phyloP scores from a whole-genome alignment of 1,140 invertebrate genomes.

The Drosophila bocqueti region DNA sequence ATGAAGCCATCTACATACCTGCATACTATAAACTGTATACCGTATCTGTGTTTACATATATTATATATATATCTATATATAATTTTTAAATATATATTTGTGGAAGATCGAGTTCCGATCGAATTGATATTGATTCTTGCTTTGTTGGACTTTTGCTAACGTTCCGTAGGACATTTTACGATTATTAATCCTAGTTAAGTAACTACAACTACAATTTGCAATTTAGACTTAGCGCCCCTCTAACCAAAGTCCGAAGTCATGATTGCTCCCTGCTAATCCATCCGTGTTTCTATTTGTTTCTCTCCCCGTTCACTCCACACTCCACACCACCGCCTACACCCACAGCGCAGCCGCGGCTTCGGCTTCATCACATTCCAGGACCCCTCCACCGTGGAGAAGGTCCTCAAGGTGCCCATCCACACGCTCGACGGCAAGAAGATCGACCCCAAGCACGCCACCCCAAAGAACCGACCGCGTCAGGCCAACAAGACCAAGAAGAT shows the following conservation, averaged over 20 bases:
- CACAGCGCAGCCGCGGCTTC: slow-evolving; percentile 96
- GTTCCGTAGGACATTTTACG: slow-evolving; percentile 76
- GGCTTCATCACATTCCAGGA: slow-evolving; percentile 97
- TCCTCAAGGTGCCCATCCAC: slow-evolving; percentile 95
- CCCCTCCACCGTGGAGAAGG: slow-evolving; percentile 94
- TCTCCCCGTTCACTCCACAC: slow-evolving; percentile 17
- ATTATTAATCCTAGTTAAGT: slow-evolving; percentile 71
- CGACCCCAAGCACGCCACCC: slow-evolving; percentile 96
- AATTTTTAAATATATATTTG: slow-evolving; percentile 48
- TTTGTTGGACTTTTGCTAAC: slow-evolving; percentile 82
- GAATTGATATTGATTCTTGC: slow-evolving; percentile 66
- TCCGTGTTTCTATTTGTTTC: slow-evolving; percentile 25
- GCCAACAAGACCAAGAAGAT: slow-evolving; percentile 96
- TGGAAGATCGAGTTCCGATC: slow-evolving; percentile 58
- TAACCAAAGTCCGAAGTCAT: slow-evolving; percentile 34
- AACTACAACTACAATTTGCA: slow-evolving; percentile 61
- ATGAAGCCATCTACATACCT: slow-evolving; percentile 46
- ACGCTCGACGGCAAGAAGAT: slow-evolving; percentile 97
- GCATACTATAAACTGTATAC: slow-evolving; percentile 56
- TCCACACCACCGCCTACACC: slow-evolving; percentile 55
- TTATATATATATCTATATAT: slow-evolving; percentile 57
- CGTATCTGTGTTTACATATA: slow-evolving; percentile 62
- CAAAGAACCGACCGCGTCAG: slow-evolving; percentile 94
- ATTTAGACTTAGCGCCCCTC: slow-evolving; percentile 65
- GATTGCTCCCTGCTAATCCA: slow-evolving; percentile 7